Conservation (phyloP, 2,888 invertebrate genomes). For the Agapetus fuscipes region DNA sequence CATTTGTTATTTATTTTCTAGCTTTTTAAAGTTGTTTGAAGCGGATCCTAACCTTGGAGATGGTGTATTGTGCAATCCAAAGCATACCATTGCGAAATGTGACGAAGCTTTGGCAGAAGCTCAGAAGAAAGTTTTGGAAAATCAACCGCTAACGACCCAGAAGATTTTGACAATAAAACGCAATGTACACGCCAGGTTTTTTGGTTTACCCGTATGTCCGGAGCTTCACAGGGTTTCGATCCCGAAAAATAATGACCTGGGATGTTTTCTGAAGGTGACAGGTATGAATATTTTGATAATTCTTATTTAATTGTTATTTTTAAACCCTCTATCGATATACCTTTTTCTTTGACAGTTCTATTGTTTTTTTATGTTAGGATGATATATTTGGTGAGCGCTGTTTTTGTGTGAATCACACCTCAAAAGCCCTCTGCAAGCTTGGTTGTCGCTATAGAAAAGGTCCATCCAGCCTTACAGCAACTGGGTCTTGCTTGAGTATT, state of each 20-base stretch:
- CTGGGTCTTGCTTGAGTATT: too few relatives aligned
- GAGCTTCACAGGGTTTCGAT: conserved; percentile 56
- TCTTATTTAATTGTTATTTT: neutral
- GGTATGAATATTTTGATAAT: conserved; percentile 33
- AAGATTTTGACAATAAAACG: conserved; percentile 42
- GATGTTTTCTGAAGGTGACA: conserved; percentile 62
- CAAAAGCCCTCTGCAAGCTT: too few relatives aligned
- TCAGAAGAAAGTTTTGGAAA: conserved; percentile 46
- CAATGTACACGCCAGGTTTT: conserved; percentile 58
- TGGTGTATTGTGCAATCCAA: conserved; percentile 55
- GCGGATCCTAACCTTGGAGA: conserved; percentile 56
- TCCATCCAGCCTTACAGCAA: too few relatives aligned
- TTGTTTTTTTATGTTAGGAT: too few relatives aligned
- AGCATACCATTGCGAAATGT: conserved; percentile 51
- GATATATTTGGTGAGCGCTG: too few relatives aligned
- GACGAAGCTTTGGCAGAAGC: conserved; percentile 51
- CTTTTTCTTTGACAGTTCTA: too few relatives aligned
- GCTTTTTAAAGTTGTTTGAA: conserved; percentile 62
- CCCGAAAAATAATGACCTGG: conserved; percentile 61
- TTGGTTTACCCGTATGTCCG: conserved; percentile 58
- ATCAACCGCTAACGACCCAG: conserved; percentile 31
- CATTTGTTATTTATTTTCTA: conserved; percentile 30
- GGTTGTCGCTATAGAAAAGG: too few relatives aligned
- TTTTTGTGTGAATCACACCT: too few relatives aligned
- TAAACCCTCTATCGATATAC: too few relatives aligned